Percentiles rank a stretch among this genome's conserved stretches.
phyloP scores from a whole-genome alignment of 2,797 vertebrate species.

The Coendou prehensilis region DNA sequence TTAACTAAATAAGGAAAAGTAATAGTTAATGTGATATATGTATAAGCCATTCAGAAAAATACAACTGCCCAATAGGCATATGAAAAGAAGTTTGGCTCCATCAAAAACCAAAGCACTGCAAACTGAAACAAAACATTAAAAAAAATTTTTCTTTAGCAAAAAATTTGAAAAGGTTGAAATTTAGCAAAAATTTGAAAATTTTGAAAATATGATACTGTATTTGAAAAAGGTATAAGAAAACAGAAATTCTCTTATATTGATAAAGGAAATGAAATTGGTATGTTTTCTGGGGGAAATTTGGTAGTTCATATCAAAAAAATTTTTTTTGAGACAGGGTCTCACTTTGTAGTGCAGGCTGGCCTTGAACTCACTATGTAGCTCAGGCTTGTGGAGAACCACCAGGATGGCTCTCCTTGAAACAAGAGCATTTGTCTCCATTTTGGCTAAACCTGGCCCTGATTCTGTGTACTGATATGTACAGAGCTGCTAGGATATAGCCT shows the following conservation, averaged over 20 bases:
- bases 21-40: constrained; percentile 8
- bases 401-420: no score
- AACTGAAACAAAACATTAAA: constrained; percentile 24
- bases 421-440: no score
- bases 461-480: no score
- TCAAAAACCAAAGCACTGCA: not conserved
- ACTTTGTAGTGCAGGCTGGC: no score
- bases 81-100: not conserved
- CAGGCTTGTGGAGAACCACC: no score
- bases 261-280: not conserved
- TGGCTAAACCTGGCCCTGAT: no score
- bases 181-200: not conserved
- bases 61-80: not conserved
- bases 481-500: no score
- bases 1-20: constrained; percentile 24
- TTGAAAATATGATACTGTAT: not conserved
- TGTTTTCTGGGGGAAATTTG: not conserved
- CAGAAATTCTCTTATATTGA: not conserved
- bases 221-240: constrained; percentile 49
- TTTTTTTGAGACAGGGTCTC: no score
- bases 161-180: not conserved
- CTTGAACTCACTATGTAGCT: no score
- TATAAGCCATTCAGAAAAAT: constrained; percentile 10
- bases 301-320: not conserved
- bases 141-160: not conserved